A percentile compares a stretch with the other conserved stretches of the same genome.
Conservation (phyloP, 2,113 vertebrate species). For the Benitochromis conjunctus region DNA sequence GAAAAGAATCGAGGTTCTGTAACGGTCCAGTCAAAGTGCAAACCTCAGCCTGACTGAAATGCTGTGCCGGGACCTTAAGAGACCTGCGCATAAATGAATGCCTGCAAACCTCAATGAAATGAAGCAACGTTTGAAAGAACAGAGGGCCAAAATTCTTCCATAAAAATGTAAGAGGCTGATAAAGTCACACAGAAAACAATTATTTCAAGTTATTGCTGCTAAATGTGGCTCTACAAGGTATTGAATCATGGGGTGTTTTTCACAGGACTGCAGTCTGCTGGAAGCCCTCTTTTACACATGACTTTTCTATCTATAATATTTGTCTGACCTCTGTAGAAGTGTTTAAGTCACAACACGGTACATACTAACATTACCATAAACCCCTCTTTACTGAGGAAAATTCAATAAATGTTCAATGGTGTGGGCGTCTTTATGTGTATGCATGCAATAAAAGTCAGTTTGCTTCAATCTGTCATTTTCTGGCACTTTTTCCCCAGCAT, state of each 20-base stretch:
- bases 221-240: background rate
- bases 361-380: background rate
- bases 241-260: background rate
- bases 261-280: background rate
- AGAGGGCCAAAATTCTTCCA: background rate
- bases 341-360: background rate
- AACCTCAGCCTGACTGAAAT: background rate
- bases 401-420: background rate
- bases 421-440: background rate
- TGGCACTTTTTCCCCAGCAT: background rate
- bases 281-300: background rate
- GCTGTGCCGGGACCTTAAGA: background rate
- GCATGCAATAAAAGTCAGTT: background rate
- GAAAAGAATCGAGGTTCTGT: background rate
- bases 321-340: background rate
- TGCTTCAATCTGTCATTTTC: background rate
- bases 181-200: background rate
- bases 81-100: background rate
- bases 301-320: background rate
- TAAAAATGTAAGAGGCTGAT: background rate
- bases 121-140: background rate
- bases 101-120: background rate
- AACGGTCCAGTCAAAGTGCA: background rate
- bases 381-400: background rate
- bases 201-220: background rate